Percentiles rank a stretch among this genome's conserved stretches.
Conservation (phyloP, 2,888 invertebrate species). For the Drosophila atripex region DNA sequence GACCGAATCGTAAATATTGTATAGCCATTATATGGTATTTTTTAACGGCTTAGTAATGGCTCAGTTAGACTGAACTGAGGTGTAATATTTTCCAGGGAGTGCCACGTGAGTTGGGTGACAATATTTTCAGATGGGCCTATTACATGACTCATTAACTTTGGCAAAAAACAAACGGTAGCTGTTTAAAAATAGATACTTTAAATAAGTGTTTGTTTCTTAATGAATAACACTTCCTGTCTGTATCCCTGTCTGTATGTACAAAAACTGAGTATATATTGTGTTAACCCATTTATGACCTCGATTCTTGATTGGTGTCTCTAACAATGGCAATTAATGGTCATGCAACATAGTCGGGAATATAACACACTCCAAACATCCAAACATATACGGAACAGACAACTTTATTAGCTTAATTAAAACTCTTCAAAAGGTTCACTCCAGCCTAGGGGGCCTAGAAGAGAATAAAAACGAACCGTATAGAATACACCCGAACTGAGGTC, state of each 20-base stretch:
- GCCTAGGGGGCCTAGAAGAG: constrained; percentile 30
- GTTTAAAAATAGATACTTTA: background rate
- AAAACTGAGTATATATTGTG: background rate
- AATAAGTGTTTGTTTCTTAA: background rate
- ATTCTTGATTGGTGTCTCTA: constrained; percentile 64
- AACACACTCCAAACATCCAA: constrained; percentile 27
- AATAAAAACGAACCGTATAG: constrained; percentile 20
- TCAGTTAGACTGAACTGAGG: constrained; percentile 33
- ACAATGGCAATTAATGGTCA: constrained; percentile 72
- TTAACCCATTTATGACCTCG: constrained; percentile 58
- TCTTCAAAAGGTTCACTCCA: constrained; percentile 74
- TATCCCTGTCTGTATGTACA: background rate
- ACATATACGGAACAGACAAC: constrained; percentile 51
- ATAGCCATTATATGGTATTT: constrained; percentile 7
- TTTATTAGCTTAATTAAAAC: constrained; percentile 79
- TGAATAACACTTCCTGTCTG: background rate
- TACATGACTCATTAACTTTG: constrained; percentile 9
- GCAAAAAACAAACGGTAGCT: background rate
- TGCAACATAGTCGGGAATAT: constrained; percentile 55
- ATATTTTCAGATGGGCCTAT: constrained; percentile 11
- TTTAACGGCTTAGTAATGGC: constrained; percentile 59
- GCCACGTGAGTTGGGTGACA: constrained; percentile 47
- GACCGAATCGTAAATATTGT: constrained; percentile 58
- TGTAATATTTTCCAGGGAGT: constrained; percentile 43
- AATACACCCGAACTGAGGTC: constrained; percentile 33